Evolutionary conservation across 2,888 invertebrate genomes (phyloP).

Genomic region (Acleris sparsana): DNA sequence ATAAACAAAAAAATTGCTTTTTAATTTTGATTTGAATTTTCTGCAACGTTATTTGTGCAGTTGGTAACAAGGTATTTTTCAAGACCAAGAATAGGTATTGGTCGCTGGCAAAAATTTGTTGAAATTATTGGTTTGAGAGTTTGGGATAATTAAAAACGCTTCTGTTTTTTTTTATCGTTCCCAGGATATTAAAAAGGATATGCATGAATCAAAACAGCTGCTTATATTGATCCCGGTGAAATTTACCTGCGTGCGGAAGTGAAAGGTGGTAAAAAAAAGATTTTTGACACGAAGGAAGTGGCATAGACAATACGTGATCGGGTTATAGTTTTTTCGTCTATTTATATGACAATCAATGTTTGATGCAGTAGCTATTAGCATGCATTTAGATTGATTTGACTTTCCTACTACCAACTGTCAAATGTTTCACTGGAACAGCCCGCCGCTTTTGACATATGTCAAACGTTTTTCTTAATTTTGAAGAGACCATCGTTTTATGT

Average conservation of each 20-base stretch:
- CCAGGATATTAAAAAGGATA: conserved; percentile 25
- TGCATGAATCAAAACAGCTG: conserved; percentile 38
- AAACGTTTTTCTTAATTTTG: not conserved
- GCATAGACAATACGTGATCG: conserved; percentile 37
- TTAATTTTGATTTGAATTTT: not conserved
- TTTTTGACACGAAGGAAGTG: conserved; percentile 28
- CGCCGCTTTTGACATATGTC: not conserved
- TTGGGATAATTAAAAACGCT: not conserved
- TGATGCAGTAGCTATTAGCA: not conserved
- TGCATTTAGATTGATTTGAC: not conserved
- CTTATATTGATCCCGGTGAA: conserved; percentile 37
- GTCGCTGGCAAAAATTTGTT: not conserved
- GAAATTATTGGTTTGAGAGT: no score
- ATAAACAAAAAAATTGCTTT: conserved; percentile 43
- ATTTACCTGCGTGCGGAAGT: conserved; percentile 41
- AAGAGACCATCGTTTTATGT: not conserved
- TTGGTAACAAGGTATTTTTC: no score
- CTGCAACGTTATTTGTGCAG: not conserved
- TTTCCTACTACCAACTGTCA: not conserved
- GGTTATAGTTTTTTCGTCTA: conserved; percentile 19
- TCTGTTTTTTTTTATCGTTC: conserved; percentile 5
- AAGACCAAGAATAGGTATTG: no score
- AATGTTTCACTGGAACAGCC: not conserved
- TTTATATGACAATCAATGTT: not conserved
- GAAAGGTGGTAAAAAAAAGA: conserved; percentile 39